These are phyloP conservation scores for Brachyopa scutellaris DNA, from an alignment of 2,888 invertebrate species.

Conservation along the genomic window DNA sequence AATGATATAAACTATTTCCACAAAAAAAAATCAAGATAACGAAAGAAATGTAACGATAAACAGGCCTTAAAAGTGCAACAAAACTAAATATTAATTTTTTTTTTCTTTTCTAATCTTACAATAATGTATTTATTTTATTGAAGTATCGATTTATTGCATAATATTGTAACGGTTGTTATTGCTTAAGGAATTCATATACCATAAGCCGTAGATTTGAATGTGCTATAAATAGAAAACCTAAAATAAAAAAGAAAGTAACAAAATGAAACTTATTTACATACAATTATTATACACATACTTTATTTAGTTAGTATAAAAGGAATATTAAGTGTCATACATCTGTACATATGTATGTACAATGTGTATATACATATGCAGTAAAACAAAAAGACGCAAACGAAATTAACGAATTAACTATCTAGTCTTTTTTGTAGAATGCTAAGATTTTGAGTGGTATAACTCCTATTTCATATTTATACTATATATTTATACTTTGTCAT, in stretches of 20 bases:
- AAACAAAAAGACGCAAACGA: conserved; percentile 12
- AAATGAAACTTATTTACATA: conserved; percentile 26
- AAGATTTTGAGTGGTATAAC: conserved; percentile 37
- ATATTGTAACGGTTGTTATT: conserved; percentile 74
- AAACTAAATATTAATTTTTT: conserved; percentile 49
- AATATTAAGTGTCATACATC: conserved; percentile 16
- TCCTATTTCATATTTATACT: conserved; percentile 31
- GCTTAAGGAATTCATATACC: conserved; percentile 56
- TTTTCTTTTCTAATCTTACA: conserved; percentile 39
- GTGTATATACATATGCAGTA: too few species aligned
- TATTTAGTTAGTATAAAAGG: conserved; percentile 37
- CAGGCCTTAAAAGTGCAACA: conserved; percentile 70
- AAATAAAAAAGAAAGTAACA: not conserved
- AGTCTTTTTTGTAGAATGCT: conserved; percentile 39
- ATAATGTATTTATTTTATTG: conserved; percentile 35
- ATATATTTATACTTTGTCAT: not conserved
- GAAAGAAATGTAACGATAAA: conserved; percentile 28
- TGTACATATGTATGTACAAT: too few species aligned
- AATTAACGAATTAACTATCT: conserved; percentile 35
- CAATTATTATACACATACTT: conserved; percentile 13
- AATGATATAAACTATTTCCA: conserved; percentile 11
- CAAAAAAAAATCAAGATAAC: conserved; percentile 13
- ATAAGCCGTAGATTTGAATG: conserved; percentile 17
- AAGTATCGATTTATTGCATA: conserved; percentile 63
- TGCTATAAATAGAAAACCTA: conserved; percentile 17